phyloP scores from a whole-genome alignment of 2,888 invertebrate species.

The Lysandra bellargus region DNA sequence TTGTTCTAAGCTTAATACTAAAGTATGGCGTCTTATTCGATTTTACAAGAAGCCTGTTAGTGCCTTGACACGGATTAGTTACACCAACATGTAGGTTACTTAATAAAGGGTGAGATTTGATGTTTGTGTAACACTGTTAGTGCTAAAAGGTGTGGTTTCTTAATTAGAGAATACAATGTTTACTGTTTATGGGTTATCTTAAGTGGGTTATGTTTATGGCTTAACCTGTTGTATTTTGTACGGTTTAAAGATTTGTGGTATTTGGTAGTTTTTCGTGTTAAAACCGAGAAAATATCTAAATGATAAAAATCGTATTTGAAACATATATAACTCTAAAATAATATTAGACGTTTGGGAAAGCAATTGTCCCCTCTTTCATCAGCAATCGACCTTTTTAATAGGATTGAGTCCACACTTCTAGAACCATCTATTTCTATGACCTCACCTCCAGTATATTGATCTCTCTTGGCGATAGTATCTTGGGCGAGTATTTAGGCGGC shows the following conservation, averaged over 20 bases:
- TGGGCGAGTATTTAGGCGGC: conserved; percentile 61
- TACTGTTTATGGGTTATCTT: not conserved
- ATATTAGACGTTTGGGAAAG: too few relatives aligned
- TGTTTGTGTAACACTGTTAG: not conserved
- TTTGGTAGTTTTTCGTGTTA: too few relatives aligned
- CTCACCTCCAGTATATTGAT: too few relatives aligned
- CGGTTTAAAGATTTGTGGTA: not conserved
- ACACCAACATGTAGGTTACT: conserved; percentile 7
- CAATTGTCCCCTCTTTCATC: too few relatives aligned
- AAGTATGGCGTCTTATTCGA: conserved; percentile 23
- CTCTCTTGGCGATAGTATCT: conserved; percentile 57
- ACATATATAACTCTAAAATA: too few relatives aligned
- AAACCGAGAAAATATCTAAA: too few relatives aligned
- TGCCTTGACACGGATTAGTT: conserved; percentile 28
- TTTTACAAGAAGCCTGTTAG: conserved; percentile 27
- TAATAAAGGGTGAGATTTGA: conserved; percentile 22
- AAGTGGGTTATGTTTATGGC: not conserved
- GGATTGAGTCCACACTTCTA: too few relatives aligned
- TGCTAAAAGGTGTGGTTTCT: not conserved
- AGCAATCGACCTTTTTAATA: too few relatives aligned
- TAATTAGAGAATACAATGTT: not conserved
- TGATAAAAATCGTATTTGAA: too few relatives aligned
- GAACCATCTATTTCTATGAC: not conserved
- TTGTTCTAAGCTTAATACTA: not conserved
- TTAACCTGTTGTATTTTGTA: not conserved